Base-by-base conservation (phyloP, 2,113 vertebrate genomes). In the Rhinichthys klamathensis region DNA sequence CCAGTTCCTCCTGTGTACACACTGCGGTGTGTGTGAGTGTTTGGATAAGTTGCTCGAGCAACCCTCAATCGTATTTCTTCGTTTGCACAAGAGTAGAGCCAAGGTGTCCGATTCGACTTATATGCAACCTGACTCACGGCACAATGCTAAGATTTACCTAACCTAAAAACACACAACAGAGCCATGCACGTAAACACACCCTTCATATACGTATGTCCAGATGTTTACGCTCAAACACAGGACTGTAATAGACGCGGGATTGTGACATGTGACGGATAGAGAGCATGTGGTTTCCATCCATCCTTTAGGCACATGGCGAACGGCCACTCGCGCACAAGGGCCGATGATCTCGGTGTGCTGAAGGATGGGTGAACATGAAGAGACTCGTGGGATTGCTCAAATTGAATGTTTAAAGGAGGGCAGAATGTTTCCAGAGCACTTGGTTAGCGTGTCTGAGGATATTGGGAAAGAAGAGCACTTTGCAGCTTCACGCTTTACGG, bases 361-460 rank as follows among this genome's bases (percentile, higher is more conserved):
- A 84, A 32, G 32, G 86, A 80, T 83, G 74, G 35, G 23, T 69
- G 38, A 63, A 54, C 72, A 49, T 56, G 25, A 84, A 44, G 41
- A 74, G 67, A 25, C 86, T 76, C 78, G 3, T 30, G 65, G 72
- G 85, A 86, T 27, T 27, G 77, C 23, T 25, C 46, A 75, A 82
- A 86, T 79, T 84, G 51, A 86, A 88, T 72, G 54, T 84, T 86
- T 79, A 82, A 84, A 74, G 38, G 25, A 51, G 63, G 49, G 44
- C 15, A 13, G 46, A 46, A 16, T 76, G 85, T 49, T 80, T 79
- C 70, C 74, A 46, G 32, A 75, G 80, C 44, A 86, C 73, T 86
- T 86, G 82, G 63, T 54, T 74, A 44, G 72, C 51, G 6, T 23
- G 10, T 38, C 65, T 35, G 49, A 9, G 32, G n/a, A 27, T 80